phyloP scores from a whole-genome alignment of 2,113 vertebrate species.

The Psilopsiagon aymara region DNA sequence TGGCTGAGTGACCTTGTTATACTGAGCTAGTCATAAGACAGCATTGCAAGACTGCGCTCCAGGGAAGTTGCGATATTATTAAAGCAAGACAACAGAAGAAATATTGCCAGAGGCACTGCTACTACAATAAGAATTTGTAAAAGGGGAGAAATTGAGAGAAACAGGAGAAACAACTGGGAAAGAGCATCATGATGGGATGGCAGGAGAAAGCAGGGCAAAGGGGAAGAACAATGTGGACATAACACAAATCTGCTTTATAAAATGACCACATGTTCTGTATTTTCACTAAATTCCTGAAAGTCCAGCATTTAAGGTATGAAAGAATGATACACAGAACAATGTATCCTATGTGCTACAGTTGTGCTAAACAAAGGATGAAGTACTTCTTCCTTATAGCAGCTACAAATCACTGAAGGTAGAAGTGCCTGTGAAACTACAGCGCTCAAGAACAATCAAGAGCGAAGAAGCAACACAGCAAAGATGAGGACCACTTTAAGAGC shows the following conservation, averaged over 20 bases:
- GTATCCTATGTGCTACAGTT: not conserved
- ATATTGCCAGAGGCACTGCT: not conserved
- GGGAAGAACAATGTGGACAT: not conserved
- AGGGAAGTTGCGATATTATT: not conserved
- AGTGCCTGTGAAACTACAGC: not conserved
- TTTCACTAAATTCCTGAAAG: not conserved
- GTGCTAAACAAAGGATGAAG: not conserved
- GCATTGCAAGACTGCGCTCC: not conserved
- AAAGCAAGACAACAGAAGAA: slow-evolving; percentile 1
- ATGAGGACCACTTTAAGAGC: not conserved
- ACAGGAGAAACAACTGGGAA: not conserved
- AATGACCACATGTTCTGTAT: not conserved
- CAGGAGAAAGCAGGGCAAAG: not conserved
- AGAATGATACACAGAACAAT: not conserved
- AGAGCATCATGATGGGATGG: not conserved
- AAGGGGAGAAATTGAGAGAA: not conserved
- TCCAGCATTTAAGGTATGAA: not conserved
- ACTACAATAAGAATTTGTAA: not conserved
- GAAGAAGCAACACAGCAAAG: not conserved
- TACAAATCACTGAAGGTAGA: not conserved
- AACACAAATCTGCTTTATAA: not conserved
- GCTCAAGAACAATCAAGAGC: not conserved
- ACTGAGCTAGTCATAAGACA: not conserved
- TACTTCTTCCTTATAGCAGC: not conserved
- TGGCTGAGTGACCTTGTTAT: slow-evolving; percentile 16